These are phyloP conservation scores for Pardalotus punctatus DNA, from an alignment of 2,113 vertebrate genomes.

Conservation along the genomic window DNA sequence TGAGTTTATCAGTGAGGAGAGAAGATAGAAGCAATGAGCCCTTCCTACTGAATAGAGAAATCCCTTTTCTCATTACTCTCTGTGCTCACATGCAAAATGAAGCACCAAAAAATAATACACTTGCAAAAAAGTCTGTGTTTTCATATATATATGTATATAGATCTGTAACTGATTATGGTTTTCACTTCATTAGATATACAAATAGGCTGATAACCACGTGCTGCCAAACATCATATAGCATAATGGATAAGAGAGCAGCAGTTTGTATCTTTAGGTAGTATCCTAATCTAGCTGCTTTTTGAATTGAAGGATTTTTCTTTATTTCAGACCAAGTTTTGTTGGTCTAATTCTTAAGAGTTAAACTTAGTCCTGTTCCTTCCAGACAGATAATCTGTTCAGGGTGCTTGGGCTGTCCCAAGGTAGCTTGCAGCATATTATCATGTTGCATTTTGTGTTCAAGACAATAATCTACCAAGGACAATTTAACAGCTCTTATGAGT, in stretches of 20 bases:
- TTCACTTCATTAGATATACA: neutral
- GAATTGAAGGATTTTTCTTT: neutral
- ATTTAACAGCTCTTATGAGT: neutral
- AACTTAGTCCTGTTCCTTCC: neutral
- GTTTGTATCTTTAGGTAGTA: neutral
- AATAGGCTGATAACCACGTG: neutral
- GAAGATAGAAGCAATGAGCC: neutral
- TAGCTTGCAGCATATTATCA: neutral
- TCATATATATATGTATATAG: rapidly evolving
- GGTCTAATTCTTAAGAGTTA: neutral
- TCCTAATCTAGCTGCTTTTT: neutral
- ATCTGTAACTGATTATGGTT: neutral
- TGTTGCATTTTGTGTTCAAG: neutral
- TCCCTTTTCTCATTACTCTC: neutral
- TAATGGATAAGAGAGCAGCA: neutral
- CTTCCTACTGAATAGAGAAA: neutral
- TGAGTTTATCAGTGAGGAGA: neutral
- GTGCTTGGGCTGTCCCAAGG: neutral
- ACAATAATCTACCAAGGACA: neutral
- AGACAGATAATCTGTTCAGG: neutral
- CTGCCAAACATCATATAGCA: neutral
- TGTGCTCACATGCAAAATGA: neutral
- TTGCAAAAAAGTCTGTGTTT: neutral
- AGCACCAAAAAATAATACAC: neutral
- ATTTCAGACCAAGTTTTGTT: neutral